Percentiles rank a stretch among this genome's conserved stretches.
Evolutionary conservation across 2,113 vertebrate species (phyloP).

Genomic region (Xenopus borealis): DNA sequence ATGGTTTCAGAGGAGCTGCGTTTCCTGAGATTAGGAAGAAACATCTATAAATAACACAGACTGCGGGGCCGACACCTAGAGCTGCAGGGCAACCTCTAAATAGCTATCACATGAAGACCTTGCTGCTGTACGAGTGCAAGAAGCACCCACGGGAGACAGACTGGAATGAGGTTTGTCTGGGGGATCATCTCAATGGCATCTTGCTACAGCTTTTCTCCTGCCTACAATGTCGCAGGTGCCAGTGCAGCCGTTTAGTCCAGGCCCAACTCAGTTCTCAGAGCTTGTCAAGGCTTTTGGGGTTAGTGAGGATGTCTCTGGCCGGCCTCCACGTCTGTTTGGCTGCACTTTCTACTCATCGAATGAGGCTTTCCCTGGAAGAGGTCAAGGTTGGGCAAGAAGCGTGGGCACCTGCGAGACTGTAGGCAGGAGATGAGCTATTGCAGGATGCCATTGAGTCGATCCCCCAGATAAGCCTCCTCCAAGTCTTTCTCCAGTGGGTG

Average conservation of each 20-base stretch:
- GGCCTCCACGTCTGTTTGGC: conserved; percentile 99
- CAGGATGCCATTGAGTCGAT: conserved; percentile 95
- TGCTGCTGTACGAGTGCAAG: too few species aligned
- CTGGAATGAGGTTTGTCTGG: too few species aligned
- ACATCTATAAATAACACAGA: too few species aligned
- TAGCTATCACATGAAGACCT: too few species aligned
- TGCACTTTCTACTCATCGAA: conserved; percentile 94
- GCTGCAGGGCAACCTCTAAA: too few species aligned
- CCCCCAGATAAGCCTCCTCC: conserved; percentile 96
- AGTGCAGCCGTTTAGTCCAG: conserved; percentile 10
- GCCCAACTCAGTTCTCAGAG: conserved; percentile 71
- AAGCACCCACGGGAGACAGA: too few species aligned
- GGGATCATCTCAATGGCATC: too few species aligned
- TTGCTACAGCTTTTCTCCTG: too few species aligned
- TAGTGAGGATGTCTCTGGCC: conserved; percentile 97
- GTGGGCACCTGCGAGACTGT: conserved; percentile 96
- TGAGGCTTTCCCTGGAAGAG: conserved; percentile 98
- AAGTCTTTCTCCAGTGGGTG: conserved; percentile 96
- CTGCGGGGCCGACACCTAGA: too few species aligned
- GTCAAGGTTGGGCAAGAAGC: conserved; percentile 98
- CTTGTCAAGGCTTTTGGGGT: conserved; percentile 98
- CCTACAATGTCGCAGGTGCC: too few species aligned
- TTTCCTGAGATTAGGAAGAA: too few species aligned
- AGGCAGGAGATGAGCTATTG: conserved; percentile 98
- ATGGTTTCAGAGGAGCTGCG: too few species aligned